Base-by-base conservation (phyloP, 2,797 vertebrate genomes). In the Danio albolineatus region DNA sequence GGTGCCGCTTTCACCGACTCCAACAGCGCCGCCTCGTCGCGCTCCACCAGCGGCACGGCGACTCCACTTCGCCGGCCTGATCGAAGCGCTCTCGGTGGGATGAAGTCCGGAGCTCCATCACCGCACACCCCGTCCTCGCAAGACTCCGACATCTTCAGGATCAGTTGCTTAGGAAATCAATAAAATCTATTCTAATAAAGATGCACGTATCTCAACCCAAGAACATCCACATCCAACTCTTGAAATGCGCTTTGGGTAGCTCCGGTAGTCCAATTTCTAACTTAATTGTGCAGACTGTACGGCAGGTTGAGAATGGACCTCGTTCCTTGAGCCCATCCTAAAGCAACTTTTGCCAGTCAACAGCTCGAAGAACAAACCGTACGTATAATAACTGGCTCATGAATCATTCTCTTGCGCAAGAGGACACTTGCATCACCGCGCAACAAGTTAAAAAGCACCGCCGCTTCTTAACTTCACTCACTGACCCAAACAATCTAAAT, bases 1-100 rank as follows among this genome's bases (percentile, higher is more conserved):
- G 94, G 94, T 14, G 93, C 91, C 12, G 90, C 90, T 83, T 91
- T 95, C 79, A 90, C 90, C 2, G 92, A 71, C 79, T 95, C 94
- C 88, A 94, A 85, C 5, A 93, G 89, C 80, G 90, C 85, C 73
- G 90, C 81, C 72, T 95, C 93, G 28, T 85, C 41, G 56, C 89
- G 84, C 53, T 84, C 80, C 21, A 73, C 87, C 1, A 84, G 85
- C 75, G 91, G 88, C 16, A 93, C 85, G 75, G 88, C 65, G 79
- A 94, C 91, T 1, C 94, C 94, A 81, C 93, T 93, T 13, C 93
- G 89, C 82, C 93, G 89, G 62, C 92, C 92, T 17, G 85, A 73
- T 39, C 93, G 91, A 84, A 91, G 77, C 81, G 80, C 85, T 72
- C 92, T 88, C 2, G 90, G 84, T 19, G 92, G 91, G 70, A 91